These are phyloP conservation scores for Catharus fuscescens DNA, from an alignment of 2,113 vertebrate species.

Conservation along the genomic window DNA sequence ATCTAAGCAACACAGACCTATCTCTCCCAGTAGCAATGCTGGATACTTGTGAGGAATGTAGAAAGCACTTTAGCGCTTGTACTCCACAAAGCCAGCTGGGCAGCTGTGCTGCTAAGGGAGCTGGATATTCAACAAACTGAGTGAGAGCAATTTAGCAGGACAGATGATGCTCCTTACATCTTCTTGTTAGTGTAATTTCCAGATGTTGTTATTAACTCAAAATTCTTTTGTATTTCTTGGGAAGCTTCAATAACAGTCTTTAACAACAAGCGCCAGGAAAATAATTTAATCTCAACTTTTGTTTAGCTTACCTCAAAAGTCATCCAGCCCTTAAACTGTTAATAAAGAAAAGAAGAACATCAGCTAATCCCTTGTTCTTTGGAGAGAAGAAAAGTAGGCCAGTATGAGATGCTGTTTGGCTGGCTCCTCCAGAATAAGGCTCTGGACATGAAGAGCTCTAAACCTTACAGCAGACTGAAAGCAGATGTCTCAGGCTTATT, in stretches of 20 bases:
- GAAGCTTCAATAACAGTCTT: neutral
- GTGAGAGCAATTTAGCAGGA: neutral
- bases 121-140: neutral
- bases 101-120: neutral
- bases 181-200: neutral
- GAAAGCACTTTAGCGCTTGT: neutral
- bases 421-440: neutral
- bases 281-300: neutral
- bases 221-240: neutral
- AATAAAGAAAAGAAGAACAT: neutral
- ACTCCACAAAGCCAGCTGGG: neutral
- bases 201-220: constrained; percentile 19
- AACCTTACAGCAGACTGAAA: neutral
- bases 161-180: neutral
- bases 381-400: neutral
- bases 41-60: neutral
- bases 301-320: neutral
- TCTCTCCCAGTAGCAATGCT: neutral
- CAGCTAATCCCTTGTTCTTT: neutral
- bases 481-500: neutral
- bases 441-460: neutral
- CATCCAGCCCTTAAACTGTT: neutral
- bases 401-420: neutral
- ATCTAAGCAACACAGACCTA: neutral
- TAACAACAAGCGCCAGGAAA: neutral